Conservation (phyloP, 2,888 invertebrate genomes). For the Dromius quadrimaculatus region DNA sequence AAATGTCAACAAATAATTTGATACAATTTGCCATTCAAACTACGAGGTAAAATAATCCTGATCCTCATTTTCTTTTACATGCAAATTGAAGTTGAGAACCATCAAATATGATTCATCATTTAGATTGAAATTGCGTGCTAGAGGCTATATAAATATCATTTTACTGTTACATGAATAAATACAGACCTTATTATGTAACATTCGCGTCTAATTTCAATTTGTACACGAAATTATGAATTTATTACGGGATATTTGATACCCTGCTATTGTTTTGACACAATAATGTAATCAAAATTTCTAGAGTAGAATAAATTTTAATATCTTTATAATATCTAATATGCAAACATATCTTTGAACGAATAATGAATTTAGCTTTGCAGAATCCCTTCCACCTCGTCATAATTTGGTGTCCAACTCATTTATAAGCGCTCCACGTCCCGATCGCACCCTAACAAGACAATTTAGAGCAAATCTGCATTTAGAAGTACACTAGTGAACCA, state of each 20-base stretch:
- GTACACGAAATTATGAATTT: no score
- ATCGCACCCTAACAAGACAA: slow-evolving; percentile 51
- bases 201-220: slow-evolving; percentile 11
- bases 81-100: slow-evolving; percentile 23
- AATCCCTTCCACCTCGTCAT: not conserved
- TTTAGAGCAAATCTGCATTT: slow-evolving; percentile 51
- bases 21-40: no score
- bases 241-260: no score
- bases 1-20: no score
- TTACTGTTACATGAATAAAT: slow-evolving; percentile 23
- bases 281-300: no score
- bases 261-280: no score
- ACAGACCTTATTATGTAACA: slow-evolving; percentile 20
- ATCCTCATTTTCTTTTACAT: slow-evolving; percentile 33
- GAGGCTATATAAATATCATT: slow-evolving; percentile 36
- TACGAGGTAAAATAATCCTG: no score
- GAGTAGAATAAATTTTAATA: no score
- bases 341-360: no score
- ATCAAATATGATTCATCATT: slow-evolving; percentile 37
- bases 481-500: slow-evolving; percentile 41
- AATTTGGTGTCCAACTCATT: slow-evolving; percentile 40
- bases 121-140: slow-evolving; percentile 31
- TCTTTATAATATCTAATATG: no score
- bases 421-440: slow-evolving; percentile 42
- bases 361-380: no score